Percentiles rank a stretch among this genome's conserved stretches.
Evolutionary conservation across 2,797 vertebrate species (phyloP).

Genomic region (Halcyon badia): DNA sequence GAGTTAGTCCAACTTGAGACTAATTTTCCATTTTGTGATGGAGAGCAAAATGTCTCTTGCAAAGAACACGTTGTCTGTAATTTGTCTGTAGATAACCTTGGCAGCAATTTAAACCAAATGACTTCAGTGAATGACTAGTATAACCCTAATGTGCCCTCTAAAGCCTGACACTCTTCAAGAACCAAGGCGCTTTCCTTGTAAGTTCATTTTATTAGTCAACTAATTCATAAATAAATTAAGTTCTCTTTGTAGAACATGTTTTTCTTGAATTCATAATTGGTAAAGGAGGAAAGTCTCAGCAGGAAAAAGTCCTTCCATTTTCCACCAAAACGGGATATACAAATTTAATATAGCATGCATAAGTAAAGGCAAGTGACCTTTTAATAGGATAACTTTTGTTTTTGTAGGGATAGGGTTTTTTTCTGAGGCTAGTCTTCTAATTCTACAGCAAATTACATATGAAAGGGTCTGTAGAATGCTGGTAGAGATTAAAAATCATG

Average conservation of each 20-base stretch:
- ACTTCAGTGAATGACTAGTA: slow-evolving; percentile 21
- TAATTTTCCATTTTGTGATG: slow-evolving; percentile 1
- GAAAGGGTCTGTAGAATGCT: background rate
- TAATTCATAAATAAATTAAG: slow-evolving; percentile 67
- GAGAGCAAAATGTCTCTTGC: slow-evolving; percentile 9
- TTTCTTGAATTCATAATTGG: slow-evolving; percentile 25
- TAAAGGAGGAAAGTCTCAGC: slow-evolving; percentile 16
- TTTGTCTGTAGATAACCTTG: slow-evolving; percentile 42
- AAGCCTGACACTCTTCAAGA: slow-evolving; percentile 36
- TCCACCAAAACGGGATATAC: slow-evolving; percentile 12
- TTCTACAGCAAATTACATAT: slow-evolving; percentile 14
- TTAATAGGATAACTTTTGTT: slow-evolving; percentile 34
- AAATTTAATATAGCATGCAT: slow-evolving; percentile 40
- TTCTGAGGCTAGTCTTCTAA: background rate
- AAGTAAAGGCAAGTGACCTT: slow-evolving; percentile 49
- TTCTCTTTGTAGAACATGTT: background rate
- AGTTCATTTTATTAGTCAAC: slow-evolving; percentile 67
- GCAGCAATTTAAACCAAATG: slow-evolving; percentile 43
- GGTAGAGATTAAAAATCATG: background rate
- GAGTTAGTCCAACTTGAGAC: background rate
- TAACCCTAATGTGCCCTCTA: slow-evolving; percentile 38
- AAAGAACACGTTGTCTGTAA: background rate
- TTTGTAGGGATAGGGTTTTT: background rate
- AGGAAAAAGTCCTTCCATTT: slow-evolving; percentile 18
- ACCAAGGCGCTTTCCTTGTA: background rate